Conservation (phyloP, 2,888 invertebrate genomes). For the Dryadula phaetusa region DNA sequence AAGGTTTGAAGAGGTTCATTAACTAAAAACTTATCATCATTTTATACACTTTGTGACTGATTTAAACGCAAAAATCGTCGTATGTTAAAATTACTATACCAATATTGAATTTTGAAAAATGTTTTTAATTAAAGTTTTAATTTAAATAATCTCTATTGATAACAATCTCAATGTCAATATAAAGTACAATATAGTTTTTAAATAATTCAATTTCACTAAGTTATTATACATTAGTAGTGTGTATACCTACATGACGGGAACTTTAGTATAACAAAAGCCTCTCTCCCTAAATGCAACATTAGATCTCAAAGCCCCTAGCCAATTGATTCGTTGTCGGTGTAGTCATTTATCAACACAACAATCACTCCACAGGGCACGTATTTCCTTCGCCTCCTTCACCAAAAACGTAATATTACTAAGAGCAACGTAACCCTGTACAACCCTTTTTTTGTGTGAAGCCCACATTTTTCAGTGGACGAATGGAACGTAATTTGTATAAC, state of each 20-base stretch:
- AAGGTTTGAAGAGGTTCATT: no score
- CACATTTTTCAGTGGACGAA: constrained; percentile 70
- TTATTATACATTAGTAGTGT: no score
- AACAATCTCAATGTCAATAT: no score
- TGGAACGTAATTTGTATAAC: constrained; percentile 70
- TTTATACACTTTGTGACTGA: no score
- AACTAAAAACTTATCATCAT: no score
- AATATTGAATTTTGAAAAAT: no score
- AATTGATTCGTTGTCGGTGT: constrained; percentile 45
- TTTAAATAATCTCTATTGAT: no score
- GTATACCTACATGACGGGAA: neutral
- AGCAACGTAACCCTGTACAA: constrained; percentile 48
- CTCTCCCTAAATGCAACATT: constrained; percentile 19
- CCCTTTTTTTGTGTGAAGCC: constrained; percentile 66
- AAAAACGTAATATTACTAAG: constrained; percentile 64
- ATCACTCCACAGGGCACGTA: constrained; percentile 54
- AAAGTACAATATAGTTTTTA: no score
- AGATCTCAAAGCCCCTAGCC: constrained; percentile 26
- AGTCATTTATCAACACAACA: constrained; percentile 65
- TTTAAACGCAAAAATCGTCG: no score
- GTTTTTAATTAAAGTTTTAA: no score
- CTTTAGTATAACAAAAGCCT: constrained; percentile 34
- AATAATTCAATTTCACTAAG: no score
- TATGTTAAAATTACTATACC: no score
- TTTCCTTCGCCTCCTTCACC: constrained; percentile 56